phyloP scores from a whole-genome alignment of 2,113 vertebrate species.

The Corythoichthys haematopterus region DNA sequence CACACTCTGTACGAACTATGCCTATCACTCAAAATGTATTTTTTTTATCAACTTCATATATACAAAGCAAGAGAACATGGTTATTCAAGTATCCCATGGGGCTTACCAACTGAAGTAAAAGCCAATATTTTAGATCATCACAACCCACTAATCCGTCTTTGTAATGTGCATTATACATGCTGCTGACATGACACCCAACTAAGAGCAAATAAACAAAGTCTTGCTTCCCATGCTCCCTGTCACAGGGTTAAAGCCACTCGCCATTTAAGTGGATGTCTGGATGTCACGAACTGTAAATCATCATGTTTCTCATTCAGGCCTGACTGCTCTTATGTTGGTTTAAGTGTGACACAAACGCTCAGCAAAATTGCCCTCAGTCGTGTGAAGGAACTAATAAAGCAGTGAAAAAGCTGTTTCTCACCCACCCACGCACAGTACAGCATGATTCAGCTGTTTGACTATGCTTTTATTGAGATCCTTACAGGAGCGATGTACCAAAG shows the following conservation, averaged over 20 bases:
- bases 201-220: constrained; percentile 42
- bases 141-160: constrained; percentile 11
- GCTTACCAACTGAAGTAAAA: background rate
- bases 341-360: constrained; percentile 43
- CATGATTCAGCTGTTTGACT: constrained; percentile 34
- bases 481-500: constrained; percentile 7
- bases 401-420: constrained; percentile 22
- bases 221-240: constrained; percentile 40
- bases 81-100: background rate
- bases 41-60: constrained; percentile 7
- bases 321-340: constrained; percentile 31
- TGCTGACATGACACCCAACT: constrained; percentile 22
- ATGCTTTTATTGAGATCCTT: constrained; percentile 37
- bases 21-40: background rate
- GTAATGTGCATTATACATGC: constrained; percentile 7
- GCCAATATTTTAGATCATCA: constrained; percentile 13
- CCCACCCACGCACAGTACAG: constrained; percentile 8
- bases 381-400: constrained; percentile 57
- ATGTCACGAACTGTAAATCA: constrained; percentile 32
- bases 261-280: constrained; percentile 10
- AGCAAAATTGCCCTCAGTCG: constrained; percentile 22
- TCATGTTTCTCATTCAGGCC: constrained; percentile 35
- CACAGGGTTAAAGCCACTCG: constrained; percentile 10
- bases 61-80: constrained; percentile 7
- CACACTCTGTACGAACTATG: background rate